Evolutionary conservation across 2,797 vertebrate genomes (phyloP), one percentile per base, ranked within the genome.

Genomic region (Harpagifer antarcticus): DNA sequence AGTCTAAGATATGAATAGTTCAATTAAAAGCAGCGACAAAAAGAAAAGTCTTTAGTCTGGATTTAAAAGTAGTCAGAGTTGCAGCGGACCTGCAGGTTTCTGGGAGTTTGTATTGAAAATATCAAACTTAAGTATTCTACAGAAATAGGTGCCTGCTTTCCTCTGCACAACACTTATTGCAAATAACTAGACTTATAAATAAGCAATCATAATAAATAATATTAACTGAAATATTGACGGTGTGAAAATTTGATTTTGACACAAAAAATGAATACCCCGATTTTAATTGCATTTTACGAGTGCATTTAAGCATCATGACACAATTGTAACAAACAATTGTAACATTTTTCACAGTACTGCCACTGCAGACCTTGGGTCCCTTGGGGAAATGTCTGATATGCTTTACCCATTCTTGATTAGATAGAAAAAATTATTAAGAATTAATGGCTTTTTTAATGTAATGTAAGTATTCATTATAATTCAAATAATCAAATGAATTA

Each of bases 51-150:
- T n/a, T n/a, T n/a, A n/a, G n/a, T n/a, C n/a, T n/a, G n/a, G n/a
- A n/a, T n/a, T n/a, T n/a, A n/a, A n/a, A n/a, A n/a, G n/a, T n/a
- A n/a, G n/a, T n/a, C n/a, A n/a, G n/a, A n/a, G n/a, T n/a, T n/a
- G n/a, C n/a, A n/a, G n/a, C n/a, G n/a, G n/a, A n/a, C n/a, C n/a
- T n/a, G n/a, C n/a, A n/a, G n/a, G n/a, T n/a, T n/a, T n/a, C n/a
- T n/a, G n/a, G n/a, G n/a, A n/a, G n/a, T n/a, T n/a, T 78, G 90
- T 53, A 68, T 79, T 83, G 31, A 67, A 74, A 86, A 76, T 52
- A 58, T 82, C 54, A 84, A 81, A 72, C 47, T 55, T 19, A 43
- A 78, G 43, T 43, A 49, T 9, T 40, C 31, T n/a, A 20, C 17
- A 66, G 13, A 56, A 42, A n/a, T 3, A 45, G 15, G 5, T 1